phyloP scores from a whole-genome alignment of 2,797 vertebrate species.

The Takifugu rubripes region DNA sequence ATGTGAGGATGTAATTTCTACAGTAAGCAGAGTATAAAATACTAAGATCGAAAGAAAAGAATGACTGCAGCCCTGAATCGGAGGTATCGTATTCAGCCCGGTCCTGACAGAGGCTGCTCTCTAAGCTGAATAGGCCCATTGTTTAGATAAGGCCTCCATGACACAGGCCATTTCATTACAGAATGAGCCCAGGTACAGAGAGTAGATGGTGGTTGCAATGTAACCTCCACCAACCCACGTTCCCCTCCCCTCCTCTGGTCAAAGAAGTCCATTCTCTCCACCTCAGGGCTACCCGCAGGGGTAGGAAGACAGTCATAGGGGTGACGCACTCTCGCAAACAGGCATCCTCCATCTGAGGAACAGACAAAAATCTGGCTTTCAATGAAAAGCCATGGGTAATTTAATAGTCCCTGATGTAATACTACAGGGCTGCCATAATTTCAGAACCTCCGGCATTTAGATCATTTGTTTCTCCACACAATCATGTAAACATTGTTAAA shows the following conservation, averaged over 20 bases:
- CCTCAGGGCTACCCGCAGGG: slow-evolving; percentile 63
- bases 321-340: slow-evolving; percentile 65
- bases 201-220: slow-evolving; percentile 64
- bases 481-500: slow-evolving; percentile 8
- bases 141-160: slow-evolving; percentile 72
- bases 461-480: slow-evolving; percentile 16
- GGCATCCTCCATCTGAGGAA: slow-evolving; percentile 48
- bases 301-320: slow-evolving; percentile 59
- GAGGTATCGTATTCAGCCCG: slow-evolving; percentile 73
- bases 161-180: slow-evolving; percentile 78
- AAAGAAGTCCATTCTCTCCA: slow-evolving; percentile 62
- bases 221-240: slow-evolving; percentile 29
- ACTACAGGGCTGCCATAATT: slow-evolving; percentile 39
- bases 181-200: slow-evolving; percentile 60
- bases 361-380: slow-evolving; percentile 44
- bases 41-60: slow-evolving; percentile 52
- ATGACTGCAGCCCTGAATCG: slow-evolving; percentile 64
- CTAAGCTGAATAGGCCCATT: slow-evolving; percentile 74
- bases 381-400: slow-evolving; percentile 51
- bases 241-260: slow-evolving; percentile 39
- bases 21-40: slow-evolving; percentile 30
- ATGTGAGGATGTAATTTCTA: neutral
- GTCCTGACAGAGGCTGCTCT: slow-evolving; percentile 70
- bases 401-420: slow-evolving; percentile 62
- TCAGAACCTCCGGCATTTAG: slow-evolving; percentile 31